A percentile compares a stretch with the other conserved stretches of the same genome.
phyloP scores from a whole-genome alignment of 1,140 invertebrate species.

The Philotrypesis tridentata region DNA sequence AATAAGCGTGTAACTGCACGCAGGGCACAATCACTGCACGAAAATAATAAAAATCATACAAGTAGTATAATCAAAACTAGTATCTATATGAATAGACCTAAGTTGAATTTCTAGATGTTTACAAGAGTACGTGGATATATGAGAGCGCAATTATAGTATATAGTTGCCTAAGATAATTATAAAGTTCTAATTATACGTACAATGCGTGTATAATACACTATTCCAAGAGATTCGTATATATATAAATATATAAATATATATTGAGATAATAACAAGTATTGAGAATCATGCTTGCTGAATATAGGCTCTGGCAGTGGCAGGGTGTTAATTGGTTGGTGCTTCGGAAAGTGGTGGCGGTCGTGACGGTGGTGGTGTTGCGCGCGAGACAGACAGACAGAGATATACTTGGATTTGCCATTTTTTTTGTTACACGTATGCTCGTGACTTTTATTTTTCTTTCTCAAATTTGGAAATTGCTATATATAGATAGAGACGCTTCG shows the following conservation, averaged over 20 bases:
- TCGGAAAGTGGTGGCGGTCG: slow-evolving; percentile 66
- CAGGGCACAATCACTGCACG: slow-evolving; percentile 18
- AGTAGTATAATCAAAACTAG: slow-evolving; percentile 31
- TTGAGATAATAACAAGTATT: slow-evolving; percentile 33
- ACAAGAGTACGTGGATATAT: slow-evolving; percentile 47
- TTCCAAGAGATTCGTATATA: slow-evolving; percentile 28
- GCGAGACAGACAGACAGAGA: slow-evolving; percentile 12
- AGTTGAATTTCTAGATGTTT: slow-evolving; percentile 32
- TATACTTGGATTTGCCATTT: neutral
- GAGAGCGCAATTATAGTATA: slow-evolving; percentile 30
- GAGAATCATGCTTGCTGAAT: slow-evolving; percentile 68
- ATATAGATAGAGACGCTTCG: neutral
- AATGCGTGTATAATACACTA: slow-evolving; percentile 49
- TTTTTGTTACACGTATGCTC: neutral
- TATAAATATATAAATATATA: neutral
- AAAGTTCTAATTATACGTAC: slow-evolving; percentile 37
- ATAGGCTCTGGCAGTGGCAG: slow-evolving; percentile 67
- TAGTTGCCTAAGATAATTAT: slow-evolving; percentile 36
- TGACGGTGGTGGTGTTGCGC: slow-evolving; percentile 57
- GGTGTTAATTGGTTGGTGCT: slow-evolving; percentile 68
- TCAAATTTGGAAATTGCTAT: neutral
- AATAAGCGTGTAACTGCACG: slow-evolving; percentile 35
- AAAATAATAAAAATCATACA: slow-evolving; percentile 19
- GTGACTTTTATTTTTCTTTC: neutral
- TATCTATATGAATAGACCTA: slow-evolving; percentile 38